Conservation (phyloP, 2,797 vertebrate genomes). For the Limosa lapponica region DNA sequence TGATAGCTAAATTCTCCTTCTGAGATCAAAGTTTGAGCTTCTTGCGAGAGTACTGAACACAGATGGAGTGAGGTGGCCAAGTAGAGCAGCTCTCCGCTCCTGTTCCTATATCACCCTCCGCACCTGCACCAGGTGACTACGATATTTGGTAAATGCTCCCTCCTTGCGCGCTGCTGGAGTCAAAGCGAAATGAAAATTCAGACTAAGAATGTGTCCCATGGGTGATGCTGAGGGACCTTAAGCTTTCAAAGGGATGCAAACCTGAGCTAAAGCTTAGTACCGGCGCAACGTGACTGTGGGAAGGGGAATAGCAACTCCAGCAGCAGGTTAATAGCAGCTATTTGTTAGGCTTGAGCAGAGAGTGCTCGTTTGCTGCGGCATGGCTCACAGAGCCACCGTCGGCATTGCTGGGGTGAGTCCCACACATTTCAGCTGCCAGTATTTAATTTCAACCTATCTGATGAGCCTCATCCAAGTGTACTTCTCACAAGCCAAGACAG, state of each 20-base stretch:
- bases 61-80: not conserved
- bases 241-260: not conserved
- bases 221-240: not conserved
- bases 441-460: not conserved
- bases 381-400: fast-evolving
- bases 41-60: not conserved
- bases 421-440: not conserved
- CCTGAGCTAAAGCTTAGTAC: not conserved
- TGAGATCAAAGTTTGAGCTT: not conserved
- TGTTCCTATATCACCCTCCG: not conserved
- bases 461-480: not conserved
- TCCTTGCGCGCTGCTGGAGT: not conserved
- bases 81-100: not conserved
- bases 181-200: not conserved
- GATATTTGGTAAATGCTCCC: not conserved
- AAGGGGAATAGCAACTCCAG: not conserved
- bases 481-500: not conserved
- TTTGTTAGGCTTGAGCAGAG: not conserved
- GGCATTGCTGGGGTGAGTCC: not conserved
- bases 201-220: not conserved
- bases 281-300: not conserved
- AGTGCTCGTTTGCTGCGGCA: not conserved
- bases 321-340: not conserved
- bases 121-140: not conserved
- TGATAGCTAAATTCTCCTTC: not conserved